Percentiles rank a stretch among this genome's conserved stretches.
These are phyloP conservation scores for Potamilus streckersoni DNA, from an alignment of 1,140 invertebrate species.

Conservation along the genomic window DNA sequence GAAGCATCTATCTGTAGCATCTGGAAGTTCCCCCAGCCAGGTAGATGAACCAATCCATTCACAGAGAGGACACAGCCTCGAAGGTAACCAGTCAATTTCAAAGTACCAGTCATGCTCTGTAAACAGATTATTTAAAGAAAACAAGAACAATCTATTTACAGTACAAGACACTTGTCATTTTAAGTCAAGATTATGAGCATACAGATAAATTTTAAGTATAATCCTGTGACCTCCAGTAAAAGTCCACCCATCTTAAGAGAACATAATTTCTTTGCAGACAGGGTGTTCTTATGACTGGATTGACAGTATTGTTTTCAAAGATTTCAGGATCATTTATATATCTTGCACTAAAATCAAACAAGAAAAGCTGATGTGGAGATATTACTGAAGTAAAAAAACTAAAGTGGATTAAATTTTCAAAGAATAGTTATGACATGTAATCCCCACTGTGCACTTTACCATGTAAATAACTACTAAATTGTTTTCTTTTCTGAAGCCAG, in stretches of 20 bases:
- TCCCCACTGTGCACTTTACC: too few species aligned
- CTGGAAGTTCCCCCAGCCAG: conserved; percentile 93
- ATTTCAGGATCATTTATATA: too few species aligned
- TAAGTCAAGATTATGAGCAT: neutral
- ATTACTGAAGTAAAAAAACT: too few species aligned
- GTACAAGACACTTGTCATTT: neutral
- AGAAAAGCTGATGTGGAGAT: too few species aligned
- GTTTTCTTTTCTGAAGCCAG: too few species aligned
- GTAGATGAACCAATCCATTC: conserved; percentile 89
- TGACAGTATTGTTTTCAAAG: too few species aligned
- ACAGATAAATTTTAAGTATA: neutral
- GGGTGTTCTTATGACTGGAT: neutral
- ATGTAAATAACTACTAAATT: too few species aligned
- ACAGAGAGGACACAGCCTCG: conserved; percentile 81
- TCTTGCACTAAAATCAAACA: too few species aligned
- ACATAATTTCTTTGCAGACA: neutral
- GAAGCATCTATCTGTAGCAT: conserved; percentile 83
- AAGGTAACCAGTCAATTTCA: conserved; percentile 89
- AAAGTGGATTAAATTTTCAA: too few species aligned
- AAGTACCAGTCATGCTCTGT: conserved; percentile 73
- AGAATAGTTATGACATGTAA: too few species aligned
- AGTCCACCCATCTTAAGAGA: neutral
- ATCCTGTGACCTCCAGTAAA: neutral
- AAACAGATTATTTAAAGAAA: conserved; percentile 8
- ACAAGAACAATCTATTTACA: neutral